A percentile compares a stretch with the other conserved stretches of the same genome.
Evolutionary conservation across 2,113 vertebrate genomes (phyloP).

Genomic region (Orcinus orca): DNA sequence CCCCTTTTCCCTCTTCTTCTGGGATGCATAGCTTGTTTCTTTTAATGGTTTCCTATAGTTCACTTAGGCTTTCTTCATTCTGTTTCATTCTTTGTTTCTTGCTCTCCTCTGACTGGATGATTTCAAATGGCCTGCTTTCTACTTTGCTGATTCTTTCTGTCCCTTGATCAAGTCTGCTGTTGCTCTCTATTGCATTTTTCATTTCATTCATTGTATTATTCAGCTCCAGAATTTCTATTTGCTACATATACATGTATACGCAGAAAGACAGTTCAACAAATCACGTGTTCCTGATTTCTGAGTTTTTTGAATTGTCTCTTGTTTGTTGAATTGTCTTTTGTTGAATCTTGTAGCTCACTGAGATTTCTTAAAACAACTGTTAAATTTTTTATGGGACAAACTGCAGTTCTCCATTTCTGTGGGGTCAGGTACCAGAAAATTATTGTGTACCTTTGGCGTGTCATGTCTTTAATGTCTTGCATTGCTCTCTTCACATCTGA

Average conservation of each 20-base stretch:
- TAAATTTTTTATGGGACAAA: background rate
- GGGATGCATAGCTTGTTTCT: background rate
- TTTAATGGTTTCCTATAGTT: background rate
- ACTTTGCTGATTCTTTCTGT: background rate
- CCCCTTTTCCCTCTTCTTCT: background rate
- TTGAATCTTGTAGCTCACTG: background rate
- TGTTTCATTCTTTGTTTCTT: background rate
- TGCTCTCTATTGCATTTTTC: background rate
- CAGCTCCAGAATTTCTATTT: background rate
- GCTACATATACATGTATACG: background rate
- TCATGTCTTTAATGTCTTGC: background rate
- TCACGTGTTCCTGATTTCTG: background rate
- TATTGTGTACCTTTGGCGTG: background rate
- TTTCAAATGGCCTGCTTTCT: background rate
- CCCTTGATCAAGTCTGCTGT: background rate
- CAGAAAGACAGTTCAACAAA: background rate
- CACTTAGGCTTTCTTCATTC: background rate
- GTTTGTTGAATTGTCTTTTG: background rate
- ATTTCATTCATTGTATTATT: background rate
- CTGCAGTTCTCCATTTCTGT: background rate
- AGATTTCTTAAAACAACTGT: background rate
- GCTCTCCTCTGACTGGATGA: background rate
- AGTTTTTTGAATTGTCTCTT: background rate
- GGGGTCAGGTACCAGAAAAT: background rate
- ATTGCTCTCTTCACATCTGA: background rate